Base-by-base conservation (phyloP, 2,113 vertebrate genomes). In the Pongo abelii region DNA sequence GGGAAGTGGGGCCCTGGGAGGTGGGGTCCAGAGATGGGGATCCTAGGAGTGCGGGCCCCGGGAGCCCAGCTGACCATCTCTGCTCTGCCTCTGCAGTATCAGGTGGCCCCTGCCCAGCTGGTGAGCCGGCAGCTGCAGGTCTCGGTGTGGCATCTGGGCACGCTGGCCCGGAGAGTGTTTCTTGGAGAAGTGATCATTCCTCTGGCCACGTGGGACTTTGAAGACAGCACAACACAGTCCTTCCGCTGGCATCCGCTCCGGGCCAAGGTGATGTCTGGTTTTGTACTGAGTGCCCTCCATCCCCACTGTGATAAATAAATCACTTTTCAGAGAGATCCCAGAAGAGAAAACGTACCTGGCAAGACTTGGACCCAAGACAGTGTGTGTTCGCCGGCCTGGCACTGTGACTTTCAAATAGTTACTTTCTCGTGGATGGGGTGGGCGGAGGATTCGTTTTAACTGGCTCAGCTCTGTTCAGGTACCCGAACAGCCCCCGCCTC, bases 111-210 rank as follows among this genome's bases (percentile, higher is more conserved):
- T 27, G 96, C 98, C 50, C 98, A 99, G 98, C 98, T 99, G 98
- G 93, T 77, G 88, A 98, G 98, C 18, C 99, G 99, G 86, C 98
- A 98, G 43, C 99, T 99, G 94, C 99, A 99, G 96, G 98, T 99
- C 22, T 99, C 99, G 0, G 99, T 99, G 98, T 99, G 99, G 99
- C 99, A 99, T 52, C 98, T 98, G 57, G 99, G 98, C 61, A 96
- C 98, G 0, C 98, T 99, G 85, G 98, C 97, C 89, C 98, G 98
- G 86, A 99, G 99, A 43, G 98, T 99, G 57, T 99, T 99, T 92
- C 98, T 99, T 7, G 99, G 99, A 25, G 99, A 99, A 97, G 99
- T 99, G 48, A 93, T 98, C 13, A 84, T 99, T 83, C 98, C 99
- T 2, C 98, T 99, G 98, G 99, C 99, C 22, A 96, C 96, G 0